A percentile compares a stretch with the other conserved stretches of the same genome.
These are phyloP conservation scores for Drosophila virilis DNA, from an alignment of 1,140 invertebrate genomes.

Conservation along the genomic window DNA sequence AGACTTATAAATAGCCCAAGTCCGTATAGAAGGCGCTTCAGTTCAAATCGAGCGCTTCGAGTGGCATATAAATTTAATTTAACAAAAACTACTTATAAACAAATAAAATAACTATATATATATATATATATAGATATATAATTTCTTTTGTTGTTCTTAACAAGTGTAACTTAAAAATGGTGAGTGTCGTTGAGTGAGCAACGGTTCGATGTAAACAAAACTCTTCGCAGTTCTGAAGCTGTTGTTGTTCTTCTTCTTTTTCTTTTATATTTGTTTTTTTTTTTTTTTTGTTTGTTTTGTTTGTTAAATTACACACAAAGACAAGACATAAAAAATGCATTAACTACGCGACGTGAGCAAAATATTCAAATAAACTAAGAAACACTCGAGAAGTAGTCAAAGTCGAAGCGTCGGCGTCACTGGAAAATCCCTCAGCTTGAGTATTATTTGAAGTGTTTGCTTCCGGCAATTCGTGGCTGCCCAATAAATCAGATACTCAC, in stretches of 20 bases:
- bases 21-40: slow-evolving; percentile 67
- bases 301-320: slow-evolving; percentile 17
- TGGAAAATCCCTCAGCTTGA: slow-evolving; percentile 45
- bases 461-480: slow-evolving; percentile 33
- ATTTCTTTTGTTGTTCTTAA: slow-evolving; percentile 23
- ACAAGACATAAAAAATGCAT: slow-evolving; percentile 28
- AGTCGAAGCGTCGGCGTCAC: slow-evolving; percentile 11
- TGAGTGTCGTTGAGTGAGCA: slow-evolving; percentile 51
- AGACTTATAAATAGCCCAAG: slow-evolving; percentile 70
- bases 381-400: slow-evolving; percentile 3
- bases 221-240: slow-evolving; percentile 6
- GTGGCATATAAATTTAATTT: slow-evolving; percentile 40
- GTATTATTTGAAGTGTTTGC: slow-evolving; percentile 40
- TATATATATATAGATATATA: slow-evolving; percentile 12
- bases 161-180: slow-evolving; percentile 55
- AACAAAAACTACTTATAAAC: slow-evolving; percentile 3
- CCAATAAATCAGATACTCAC: slow-evolving; percentile 23
- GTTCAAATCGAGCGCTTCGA: slow-evolving; percentile 63
- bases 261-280: slow-evolving; percentile 12
- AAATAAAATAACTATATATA: slow-evolving; percentile 6
- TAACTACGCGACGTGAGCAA: slow-evolving; percentile 38
- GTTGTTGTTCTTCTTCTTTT: slow-evolving; percentile 10
- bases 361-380: slow-evolving; percentile 24
- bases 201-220: slow-evolving; percentile 38
- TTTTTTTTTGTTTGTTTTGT: no score